These are phyloP conservation scores for Pammene aurita DNA, from an alignment of 2,888 invertebrate species.

Conservation along the genomic window DNA sequence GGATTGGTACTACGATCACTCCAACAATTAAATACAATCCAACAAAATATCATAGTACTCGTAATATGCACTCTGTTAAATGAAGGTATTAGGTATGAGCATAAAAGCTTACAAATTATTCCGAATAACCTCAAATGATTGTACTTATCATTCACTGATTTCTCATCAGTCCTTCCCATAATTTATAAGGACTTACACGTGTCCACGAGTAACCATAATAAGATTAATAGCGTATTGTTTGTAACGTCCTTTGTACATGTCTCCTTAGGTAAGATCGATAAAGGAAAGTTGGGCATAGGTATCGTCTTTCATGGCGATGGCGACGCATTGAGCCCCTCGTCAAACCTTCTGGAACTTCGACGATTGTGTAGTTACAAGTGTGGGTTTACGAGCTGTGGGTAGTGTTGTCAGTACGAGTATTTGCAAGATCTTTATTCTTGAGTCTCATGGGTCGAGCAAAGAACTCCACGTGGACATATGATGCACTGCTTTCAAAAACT, in stretches of 20 bases:
- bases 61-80: too few relatives aligned
- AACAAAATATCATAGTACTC: too few relatives aligned
- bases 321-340: conserved; percentile 57
- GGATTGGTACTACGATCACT: too few relatives aligned
- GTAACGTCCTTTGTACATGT: conserved; percentile 5
- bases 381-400: conserved; percentile 62
- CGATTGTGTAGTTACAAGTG: conserved; percentile 63
- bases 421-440: not conserved
- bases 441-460: not conserved
- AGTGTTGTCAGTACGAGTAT: not conserved
- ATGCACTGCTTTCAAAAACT: too few relatives aligned
- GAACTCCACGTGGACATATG: too few relatives aligned
- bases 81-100: too few relatives aligned
- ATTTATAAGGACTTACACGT: not conserved
- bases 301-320: conserved; percentile 37
- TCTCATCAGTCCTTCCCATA: not conserved
- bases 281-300: conserved; percentile 35
- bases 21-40: too few relatives aligned
- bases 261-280: conserved; percentile 35
- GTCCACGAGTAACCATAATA: not conserved
- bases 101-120: too few relatives aligned
- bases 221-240: conserved; percentile 6
- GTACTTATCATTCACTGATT: too few relatives aligned
- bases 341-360: conserved; percentile 65
- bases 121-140: too few relatives aligned